Base-by-base conservation (phyloP, 2,797 vertebrate species). In the Notolepis coatsorum region DNA sequence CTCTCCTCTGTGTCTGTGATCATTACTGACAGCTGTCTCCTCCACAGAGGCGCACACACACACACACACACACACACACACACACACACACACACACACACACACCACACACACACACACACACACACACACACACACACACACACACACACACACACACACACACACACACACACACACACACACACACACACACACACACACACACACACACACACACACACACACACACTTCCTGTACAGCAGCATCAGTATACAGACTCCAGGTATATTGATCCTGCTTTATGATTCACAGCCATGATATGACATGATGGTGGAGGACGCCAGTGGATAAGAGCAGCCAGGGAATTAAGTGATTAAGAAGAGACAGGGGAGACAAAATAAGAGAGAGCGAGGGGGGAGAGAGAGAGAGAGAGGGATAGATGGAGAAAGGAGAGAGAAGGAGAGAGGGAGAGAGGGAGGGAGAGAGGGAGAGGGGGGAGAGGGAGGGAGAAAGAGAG, bases 1-100 rank as follows among this genome's bases (percentile, higher is more conserved):
- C n/a, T 33, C 12, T 51, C 47, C 57, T 51, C 9, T 64, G 45
- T 49, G 45, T 49, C 25, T 66, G 50, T 68, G 58, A 82, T 80
- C 39, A 17, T 48, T 52, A 9, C 18, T 76, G 81, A 75, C 76
- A 78, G 72, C 56, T 68, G 63, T 62, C 63, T 45, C 31, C 15
- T 61, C 21, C 55, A 37, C n/a, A 5, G 33, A 46, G 17, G 47
- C 24, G 41, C 7, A 48, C 27, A 35, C 38, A 56, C 25, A 31
- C 39, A 20, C 10, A 21, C 28, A 33, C 17, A 50, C 48, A 30
- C 41, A 67, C 10, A 21, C 28, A 33, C 17, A 50, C 48, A 30
- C 41, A 67, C 55, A 37, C n/a, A 5, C 28, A 46, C 20, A 50
- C 24, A 46, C 7, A 48, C 27, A 35, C 38, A 56, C 25, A 31